A percentile compares a stretch with the other conserved stretches of the same genome.
Conservation (phyloP, 2,113 vertebrate species). For the Pygoscelis antarcticus region DNA sequence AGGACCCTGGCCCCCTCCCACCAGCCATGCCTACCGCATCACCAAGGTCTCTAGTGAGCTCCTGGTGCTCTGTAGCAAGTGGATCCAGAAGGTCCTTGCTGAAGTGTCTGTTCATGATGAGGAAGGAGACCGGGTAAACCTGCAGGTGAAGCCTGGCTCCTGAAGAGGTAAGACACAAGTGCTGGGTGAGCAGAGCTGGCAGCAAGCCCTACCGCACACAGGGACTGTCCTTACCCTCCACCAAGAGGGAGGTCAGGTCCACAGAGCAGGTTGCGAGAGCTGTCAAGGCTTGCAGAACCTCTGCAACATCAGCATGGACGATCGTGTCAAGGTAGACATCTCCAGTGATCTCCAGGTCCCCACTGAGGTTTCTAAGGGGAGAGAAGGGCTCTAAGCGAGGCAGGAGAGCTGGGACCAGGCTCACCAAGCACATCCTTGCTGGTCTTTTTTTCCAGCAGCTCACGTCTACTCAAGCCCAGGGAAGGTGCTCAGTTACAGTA, state of each 20-base stretch:
- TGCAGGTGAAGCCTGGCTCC: background rate
- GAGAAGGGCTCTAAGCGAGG: background rate
- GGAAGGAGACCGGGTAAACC: constrained; percentile 27
- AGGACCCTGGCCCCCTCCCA: background rate
- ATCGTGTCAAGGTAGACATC: background rate
- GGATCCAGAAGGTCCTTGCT: background rate
- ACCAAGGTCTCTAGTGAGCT: background rate
- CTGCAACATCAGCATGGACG: background rate
- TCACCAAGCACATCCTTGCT: too few species aligned
- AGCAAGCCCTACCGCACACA: rapidly evolving
- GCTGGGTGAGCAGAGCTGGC: background rate
- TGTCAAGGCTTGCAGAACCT: background rate
- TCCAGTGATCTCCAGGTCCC: background rate
- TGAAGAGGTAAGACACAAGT: background rate
- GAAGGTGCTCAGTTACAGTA: background rate
- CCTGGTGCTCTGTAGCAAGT: background rate
- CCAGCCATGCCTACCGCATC: background rate
- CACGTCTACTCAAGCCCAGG: background rate
- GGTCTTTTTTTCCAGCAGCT: background rate
- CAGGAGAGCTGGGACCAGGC: background rate
- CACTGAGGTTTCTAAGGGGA: background rate
- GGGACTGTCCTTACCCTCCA: constrained; percentile 35
- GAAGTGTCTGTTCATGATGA: constrained; percentile 20
- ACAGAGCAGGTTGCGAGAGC: background rate
- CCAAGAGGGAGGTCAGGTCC: background rate